Conservation (phyloP, 2,797 vertebrate genomes). For the Hypotaenidia okinawae region DNA sequence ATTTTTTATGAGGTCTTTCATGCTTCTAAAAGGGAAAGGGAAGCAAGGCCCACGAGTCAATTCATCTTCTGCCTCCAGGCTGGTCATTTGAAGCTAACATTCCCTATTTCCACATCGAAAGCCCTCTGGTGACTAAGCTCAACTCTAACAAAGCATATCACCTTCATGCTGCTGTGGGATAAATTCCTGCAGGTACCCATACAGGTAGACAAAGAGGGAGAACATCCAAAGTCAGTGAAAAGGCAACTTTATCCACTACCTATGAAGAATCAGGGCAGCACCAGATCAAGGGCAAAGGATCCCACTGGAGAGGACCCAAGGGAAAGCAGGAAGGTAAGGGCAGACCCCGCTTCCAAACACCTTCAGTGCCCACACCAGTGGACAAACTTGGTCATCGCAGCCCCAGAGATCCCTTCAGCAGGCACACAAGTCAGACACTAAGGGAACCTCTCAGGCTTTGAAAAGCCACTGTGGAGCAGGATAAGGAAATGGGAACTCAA, state of each 20-base stretch:
- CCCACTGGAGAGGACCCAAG: not conserved
- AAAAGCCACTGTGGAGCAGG: not conserved
- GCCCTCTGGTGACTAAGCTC: not conserved
- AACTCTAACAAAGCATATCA: not conserved
- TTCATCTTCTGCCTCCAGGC: slow-evolving; percentile 32
- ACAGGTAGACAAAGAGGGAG: not conserved
- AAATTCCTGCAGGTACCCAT: not conserved
- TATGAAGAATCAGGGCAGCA: not conserved
- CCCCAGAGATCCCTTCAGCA: not conserved
- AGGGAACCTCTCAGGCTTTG: not conserved
- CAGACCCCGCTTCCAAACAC: fast-evolving
- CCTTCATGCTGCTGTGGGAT: not conserved
- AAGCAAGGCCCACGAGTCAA: not conserved
- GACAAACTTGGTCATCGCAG: not conserved
- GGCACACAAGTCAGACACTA: not conserved
- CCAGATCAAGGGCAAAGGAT: not conserved
- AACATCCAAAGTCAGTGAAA: not conserved
- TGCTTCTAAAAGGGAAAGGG: not conserved
- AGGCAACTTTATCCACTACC: not conserved
- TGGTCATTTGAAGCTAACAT: slow-evolving; percentile 1
- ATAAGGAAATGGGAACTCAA: not conserved
- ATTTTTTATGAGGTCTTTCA: slow-evolving; percentile 13
- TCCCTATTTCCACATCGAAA: not conserved
- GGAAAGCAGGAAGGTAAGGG: not conserved
- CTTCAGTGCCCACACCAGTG: not conserved